Conservation (phyloP, 2,113 vertebrate species). For the Pseudonaja textilis region DNA sequence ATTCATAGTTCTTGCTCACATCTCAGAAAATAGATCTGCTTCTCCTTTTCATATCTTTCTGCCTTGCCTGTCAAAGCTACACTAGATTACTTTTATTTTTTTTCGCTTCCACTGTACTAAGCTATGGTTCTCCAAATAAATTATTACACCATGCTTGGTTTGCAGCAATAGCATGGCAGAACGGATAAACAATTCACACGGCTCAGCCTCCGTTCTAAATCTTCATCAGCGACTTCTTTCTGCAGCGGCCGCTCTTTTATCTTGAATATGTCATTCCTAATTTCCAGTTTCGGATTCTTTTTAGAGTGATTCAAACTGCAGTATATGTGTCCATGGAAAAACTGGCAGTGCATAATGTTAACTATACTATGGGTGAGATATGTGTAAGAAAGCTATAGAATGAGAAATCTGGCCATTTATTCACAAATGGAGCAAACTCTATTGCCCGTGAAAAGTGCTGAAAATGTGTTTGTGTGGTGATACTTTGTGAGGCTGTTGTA, state of each 20-base stretch:
- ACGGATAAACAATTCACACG: conserved; percentile 57
- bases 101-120: conserved; percentile 60
- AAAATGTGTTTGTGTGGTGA: neutral
- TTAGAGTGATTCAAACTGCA: conserved; percentile 49
- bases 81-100: conserved; percentile 55
- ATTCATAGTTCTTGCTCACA: conserved; percentile 52
- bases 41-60: conserved; percentile 64
- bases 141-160: conserved; percentile 59
- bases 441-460: neutral
- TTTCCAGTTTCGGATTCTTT: conserved; percentile 50
- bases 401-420: neutral
- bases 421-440: neutral
- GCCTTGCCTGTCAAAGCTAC: conserved; percentile 47
- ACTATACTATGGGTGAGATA: neutral
- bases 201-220: conserved; percentile 59
- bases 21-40: conserved; percentile 57
- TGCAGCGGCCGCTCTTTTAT: conserved; percentile 55
- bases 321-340: conserved; percentile 7
- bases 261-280: conserved; percentile 50
- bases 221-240: conserved; percentile 49
- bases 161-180: conserved; percentile 52
- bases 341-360: conserved; percentile 9
- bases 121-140: conserved; percentile 66
- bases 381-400: neutral
- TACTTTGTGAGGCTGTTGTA: neutral